Conservation (phyloP, 2,888 invertebrate species). For the Macroteleia sp. region DNA sequence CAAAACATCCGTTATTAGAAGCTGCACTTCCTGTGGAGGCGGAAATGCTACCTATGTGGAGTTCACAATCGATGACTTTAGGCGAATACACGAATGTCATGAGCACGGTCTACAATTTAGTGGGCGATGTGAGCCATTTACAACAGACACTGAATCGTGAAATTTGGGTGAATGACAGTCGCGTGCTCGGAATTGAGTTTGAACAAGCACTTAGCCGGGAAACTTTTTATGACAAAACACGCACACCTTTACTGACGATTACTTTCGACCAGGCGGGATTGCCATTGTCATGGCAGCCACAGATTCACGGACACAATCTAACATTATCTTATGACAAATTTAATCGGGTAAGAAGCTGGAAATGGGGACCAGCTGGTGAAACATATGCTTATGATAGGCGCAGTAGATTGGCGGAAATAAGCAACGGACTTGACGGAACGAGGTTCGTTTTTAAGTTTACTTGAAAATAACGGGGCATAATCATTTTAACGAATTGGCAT, state of each 20-base stretch:
- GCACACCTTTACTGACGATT: slow-evolving; percentile 92
- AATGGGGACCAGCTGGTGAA: slow-evolving; percentile 94
- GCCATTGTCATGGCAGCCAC: slow-evolving; percentile 93
- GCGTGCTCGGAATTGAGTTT: slow-evolving; percentile 95
- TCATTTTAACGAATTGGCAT: too few species aligned
- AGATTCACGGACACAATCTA: slow-evolving; percentile 90
- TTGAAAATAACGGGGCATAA: too few species aligned
- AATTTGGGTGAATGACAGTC: slow-evolving; percentile 94
- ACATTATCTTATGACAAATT: slow-evolving; percentile 96
- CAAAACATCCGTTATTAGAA: slow-evolving; percentile 92
- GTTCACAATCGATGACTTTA: slow-evolving; percentile 91
- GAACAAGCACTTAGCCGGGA: slow-evolving; percentile 96
- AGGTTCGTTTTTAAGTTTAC: slow-evolving; percentile 55
- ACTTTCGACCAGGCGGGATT: slow-evolving; percentile 95
- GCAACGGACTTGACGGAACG: slow-evolving; percentile 94
- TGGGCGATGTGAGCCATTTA: slow-evolving; percentile 93
- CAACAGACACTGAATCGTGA: slow-evolving; percentile 93
- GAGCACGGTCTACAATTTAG: slow-evolving; percentile 92
- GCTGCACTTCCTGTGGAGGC: slow-evolving; percentile 94
- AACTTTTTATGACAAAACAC: slow-evolving; percentile 94
- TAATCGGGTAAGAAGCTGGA: slow-evolving; percentile 95
- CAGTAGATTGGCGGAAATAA: slow-evolving; percentile 94
- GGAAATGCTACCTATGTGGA: slow-evolving; percentile 95
- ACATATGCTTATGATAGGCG: slow-evolving; percentile 94
- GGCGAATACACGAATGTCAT: slow-evolving; percentile 91